Percentiles rank a stretch among this genome's conserved stretches.
These are phyloP conservation scores for Crepidodera aurea DNA, from an alignment of 2,888 invertebrate genomes.

Conservation along the genomic window DNA sequence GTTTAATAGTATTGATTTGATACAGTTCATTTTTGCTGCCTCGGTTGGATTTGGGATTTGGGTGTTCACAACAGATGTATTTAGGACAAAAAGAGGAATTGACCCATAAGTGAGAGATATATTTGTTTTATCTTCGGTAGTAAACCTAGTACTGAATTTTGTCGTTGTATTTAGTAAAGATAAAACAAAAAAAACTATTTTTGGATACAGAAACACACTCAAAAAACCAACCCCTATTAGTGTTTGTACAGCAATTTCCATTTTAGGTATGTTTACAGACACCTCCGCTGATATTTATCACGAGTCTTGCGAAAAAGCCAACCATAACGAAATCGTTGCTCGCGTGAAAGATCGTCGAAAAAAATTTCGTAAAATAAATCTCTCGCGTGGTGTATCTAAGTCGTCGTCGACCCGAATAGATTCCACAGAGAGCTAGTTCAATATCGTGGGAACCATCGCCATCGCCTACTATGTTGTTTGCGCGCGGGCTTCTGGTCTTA, in stretches of 20 bases:
- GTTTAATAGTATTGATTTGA: no score
- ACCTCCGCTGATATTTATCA: neutral
- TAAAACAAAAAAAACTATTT: no score
- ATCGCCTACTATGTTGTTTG: slow-evolving; percentile 33
- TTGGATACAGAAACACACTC: no score
- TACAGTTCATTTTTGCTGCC: no score
- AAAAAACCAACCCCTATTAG: no score
- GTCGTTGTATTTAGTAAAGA: no score
- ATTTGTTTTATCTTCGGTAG: no score
- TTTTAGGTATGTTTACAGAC: neutral
- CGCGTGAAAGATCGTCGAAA: slow-evolving; percentile 16
- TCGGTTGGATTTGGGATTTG: no score
- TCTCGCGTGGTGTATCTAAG: neutral
- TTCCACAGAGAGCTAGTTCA: slow-evolving; percentile 36
- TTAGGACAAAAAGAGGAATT: no score
- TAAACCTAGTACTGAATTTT: no score
- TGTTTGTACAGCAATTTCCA: neutral
- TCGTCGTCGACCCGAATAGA: slow-evolving; percentile 21
- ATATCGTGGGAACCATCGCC: slow-evolving; percentile 48
- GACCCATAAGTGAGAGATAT: no score
- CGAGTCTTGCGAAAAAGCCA: slow-evolving; percentile 7
- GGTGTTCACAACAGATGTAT: no score
- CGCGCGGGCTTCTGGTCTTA: slow-evolving; percentile 48
- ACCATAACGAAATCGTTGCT: slow-evolving; percentile 19
- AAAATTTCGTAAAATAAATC: slow-evolving; percentile 15